Conservation (phyloP, 2,888 invertebrate species). For the Calameuta idolon region DNA sequence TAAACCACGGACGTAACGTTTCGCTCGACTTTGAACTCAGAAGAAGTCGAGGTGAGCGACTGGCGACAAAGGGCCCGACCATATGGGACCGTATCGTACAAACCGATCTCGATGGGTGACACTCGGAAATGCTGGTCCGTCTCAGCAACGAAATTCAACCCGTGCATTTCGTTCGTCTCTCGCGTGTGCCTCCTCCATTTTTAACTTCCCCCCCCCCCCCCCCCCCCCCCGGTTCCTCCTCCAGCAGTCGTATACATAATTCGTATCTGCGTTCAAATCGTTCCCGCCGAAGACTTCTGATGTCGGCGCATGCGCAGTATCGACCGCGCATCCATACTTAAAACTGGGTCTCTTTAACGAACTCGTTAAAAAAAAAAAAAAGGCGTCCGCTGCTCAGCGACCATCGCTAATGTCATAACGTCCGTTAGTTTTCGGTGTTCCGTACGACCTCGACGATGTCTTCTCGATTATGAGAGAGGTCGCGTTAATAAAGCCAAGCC, state of each 20-base stretch:
- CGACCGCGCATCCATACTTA: background rate
- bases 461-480: background rate
- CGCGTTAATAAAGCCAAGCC: background rate
- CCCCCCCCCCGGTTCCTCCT: too few relatives aligned
- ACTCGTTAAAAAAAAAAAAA: background rate
- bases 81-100: constrained; percentile 44
- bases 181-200: background rate
- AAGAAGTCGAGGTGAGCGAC: background rate
- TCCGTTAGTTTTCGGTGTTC: background rate
- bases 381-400: background rate
- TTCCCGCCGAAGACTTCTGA: background rate
- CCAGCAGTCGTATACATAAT: background rate
- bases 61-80: constrained; percentile 39
- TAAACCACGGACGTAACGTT: constrained; percentile 31
- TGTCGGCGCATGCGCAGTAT: too few relatives aligned
- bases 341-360: background rate
- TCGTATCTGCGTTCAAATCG: background rate
- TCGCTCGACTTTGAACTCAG: constrained; percentile 27
- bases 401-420: background rate
- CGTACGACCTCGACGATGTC: background rate
- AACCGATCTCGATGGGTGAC: constrained; percentile 55
- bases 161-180: background rate
- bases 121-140: constrained; percentile 20
- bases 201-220: background rate
- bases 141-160: background rate